Evolutionary conservation across 2,888 invertebrate genomes (phyloP).

Genomic region (Lepidochitona cinerea): DNA sequence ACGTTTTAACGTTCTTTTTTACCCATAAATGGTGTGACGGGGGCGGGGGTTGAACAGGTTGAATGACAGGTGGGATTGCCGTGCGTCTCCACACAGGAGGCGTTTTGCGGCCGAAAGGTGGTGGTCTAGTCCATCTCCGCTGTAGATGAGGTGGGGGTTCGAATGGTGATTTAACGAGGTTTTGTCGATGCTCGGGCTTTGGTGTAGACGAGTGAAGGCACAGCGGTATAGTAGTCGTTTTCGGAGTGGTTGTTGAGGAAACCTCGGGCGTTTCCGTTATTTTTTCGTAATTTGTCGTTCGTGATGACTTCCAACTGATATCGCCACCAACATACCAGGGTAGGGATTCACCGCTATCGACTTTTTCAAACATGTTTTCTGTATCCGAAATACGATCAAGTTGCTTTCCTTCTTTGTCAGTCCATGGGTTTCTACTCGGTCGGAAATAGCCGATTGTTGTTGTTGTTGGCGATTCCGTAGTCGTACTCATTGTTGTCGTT

Average conservation of each 20-base stretch:
- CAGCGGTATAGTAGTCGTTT: neutral
- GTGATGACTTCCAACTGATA: neutral
- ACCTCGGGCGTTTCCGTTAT: neutral
- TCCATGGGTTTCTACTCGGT: neutral
- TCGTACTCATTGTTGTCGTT: neutral
- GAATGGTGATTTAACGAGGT: neutral
- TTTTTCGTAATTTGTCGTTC: neutral
- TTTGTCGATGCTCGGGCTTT: neutral
- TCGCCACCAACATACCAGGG: neutral
- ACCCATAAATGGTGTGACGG: neutral
- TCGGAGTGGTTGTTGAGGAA: neutral
- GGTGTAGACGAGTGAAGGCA: neutral
- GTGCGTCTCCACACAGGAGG: neutral
- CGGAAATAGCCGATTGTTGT: neutral
- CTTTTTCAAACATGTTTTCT: neutral
- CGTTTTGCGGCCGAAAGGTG: neutral
- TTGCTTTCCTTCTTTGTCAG: neutral
- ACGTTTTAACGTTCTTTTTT: slow-evolving; percentile 24
- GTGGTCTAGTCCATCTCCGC: neutral
- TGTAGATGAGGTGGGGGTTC: slow-evolving; percentile 3
- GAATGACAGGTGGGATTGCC: neutral
- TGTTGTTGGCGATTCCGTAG: neutral
- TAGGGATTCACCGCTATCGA: neutral
- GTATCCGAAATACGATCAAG: neutral
- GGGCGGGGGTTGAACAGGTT: neutral